Evolutionary conservation across 2,797 vertebrate genomes (phyloP), one percentile per base, ranked within the genome.

Genomic region (Poecilia picta): DNA sequence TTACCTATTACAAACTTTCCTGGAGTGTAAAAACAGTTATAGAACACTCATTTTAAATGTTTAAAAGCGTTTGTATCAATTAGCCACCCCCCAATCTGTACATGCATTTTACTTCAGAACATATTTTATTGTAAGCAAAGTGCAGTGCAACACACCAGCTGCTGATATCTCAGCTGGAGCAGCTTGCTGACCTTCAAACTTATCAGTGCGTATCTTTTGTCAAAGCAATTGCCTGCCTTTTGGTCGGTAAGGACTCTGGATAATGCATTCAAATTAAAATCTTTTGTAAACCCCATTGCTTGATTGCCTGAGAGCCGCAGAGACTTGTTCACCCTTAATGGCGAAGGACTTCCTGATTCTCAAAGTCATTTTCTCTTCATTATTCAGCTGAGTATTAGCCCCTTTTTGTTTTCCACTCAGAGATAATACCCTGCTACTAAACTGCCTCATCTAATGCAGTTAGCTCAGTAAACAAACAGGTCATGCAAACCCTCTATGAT

Each of bases 241-340:
- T 88, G 77, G 91, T 91, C 92, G 91, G 84, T 86, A 82, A 94
- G 94, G 94, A 92, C 89, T 92, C 94, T 90, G 90, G 91, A 93
- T 94, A 94, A 95, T 93, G 93, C 91, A 92, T 94, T 89, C 94
- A 93, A 96, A 96, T 95, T 94, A 95, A 95, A 95, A 94, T 94
- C 87, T 92, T 90, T 90, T 92, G 91, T 94, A 95, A 95, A 96
- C 94, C 93, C 93, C 87, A 87, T 83, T 90, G 88, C 91, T 91
- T 95, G 95, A 96, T 95, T 95, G 93, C 94, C 92, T 89, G 80
- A 87, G 94, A 90, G 94, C 95, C 94, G 78, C 86, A 90, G 95
- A 95, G 94, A 95, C 89, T 93, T 94, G 91, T 90, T 91, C 89
- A 94, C 89, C 93, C 85, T 90, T 93, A 93, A 92, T 89, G 86